These are phyloP conservation scores for Pseudomyrmex dendroicus DNA, from an alignment of 1,140 invertebrate species.

Conservation along the genomic window DNA sequence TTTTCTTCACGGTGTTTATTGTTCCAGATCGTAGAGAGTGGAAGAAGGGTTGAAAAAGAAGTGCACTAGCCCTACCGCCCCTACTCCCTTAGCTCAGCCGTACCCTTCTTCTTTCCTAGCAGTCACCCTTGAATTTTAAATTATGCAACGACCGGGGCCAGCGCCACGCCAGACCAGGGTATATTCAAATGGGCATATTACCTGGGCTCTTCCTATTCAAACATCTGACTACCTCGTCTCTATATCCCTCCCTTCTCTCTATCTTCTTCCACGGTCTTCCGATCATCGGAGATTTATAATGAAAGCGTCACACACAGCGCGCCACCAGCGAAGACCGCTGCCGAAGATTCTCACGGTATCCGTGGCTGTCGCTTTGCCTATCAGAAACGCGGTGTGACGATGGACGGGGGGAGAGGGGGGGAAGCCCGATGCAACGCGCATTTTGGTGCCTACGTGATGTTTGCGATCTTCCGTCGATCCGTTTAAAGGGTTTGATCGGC, in stretches of 20 bases:
- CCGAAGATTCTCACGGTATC: slow-evolving; percentile 74
- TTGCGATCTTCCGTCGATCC: slow-evolving; percentile 61
- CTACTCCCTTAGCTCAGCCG: slow-evolving; percentile 40
- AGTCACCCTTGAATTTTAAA: slow-evolving; percentile 80
- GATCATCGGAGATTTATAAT: slow-evolving; percentile 83
- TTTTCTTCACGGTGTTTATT: slow-evolving; percentile 73
- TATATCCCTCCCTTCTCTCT: slow-evolving; percentile 26
- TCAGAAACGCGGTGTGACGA: slow-evolving; percentile 48
- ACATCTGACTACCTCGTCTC: slow-evolving; percentile 69
- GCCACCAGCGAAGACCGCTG: slow-evolving; percentile 79
- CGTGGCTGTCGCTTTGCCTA: slow-evolving; percentile 78
- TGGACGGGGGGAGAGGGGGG: background rate
- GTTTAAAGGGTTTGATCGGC: slow-evolving; percentile 66
- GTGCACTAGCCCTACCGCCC: slow-evolving; percentile 57
- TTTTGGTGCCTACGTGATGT: slow-evolving; percentile 30
- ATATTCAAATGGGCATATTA: slow-evolving; percentile 83
- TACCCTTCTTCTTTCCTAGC: slow-evolving; percentile 28
- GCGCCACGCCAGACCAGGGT: slow-evolving; percentile 64
- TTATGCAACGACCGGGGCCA: slow-evolving; percentile 80
- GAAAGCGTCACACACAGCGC: slow-evolving; percentile 71
- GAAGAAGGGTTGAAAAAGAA: slow-evolving; percentile 68
- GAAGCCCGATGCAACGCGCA: slow-evolving; percentile 27
- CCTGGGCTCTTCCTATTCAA: slow-evolving; percentile 83
- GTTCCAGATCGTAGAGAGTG: slow-evolving; percentile 78
- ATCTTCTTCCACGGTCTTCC: slow-evolving; percentile 38